Evolutionary conservation across 1,140 invertebrate genomes (phyloP), one percentile per base, ranked within the genome.

Genomic region (Linepithema humile): DNA sequence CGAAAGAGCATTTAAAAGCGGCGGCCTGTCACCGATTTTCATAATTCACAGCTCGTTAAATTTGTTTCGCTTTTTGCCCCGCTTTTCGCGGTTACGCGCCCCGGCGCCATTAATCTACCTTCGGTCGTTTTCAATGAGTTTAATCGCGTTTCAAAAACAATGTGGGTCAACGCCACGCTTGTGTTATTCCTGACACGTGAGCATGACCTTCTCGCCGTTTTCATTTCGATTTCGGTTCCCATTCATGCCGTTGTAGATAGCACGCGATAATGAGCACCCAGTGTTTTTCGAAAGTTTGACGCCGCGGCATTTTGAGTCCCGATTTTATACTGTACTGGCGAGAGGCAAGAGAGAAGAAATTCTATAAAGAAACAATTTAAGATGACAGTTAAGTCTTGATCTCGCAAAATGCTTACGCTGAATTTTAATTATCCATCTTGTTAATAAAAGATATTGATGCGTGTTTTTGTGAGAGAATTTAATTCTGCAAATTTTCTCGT

Each of bases 41-140:
- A 94, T 94, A 94, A 94, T 94, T 94, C 91, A 94, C 91, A 89
- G 88, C 85, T 89, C 88, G 91, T 92, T 93, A 91, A 93, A 93
- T 94, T 92, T 91, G 89, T 91, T 92, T 91, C 90, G 86, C 89
- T 90, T 92, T 91, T 91, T 85, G 85, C 78, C 86, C 78, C 86
- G 86, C 90, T 86, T 75, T 84, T 85, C 86, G 86, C 80, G 85
- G 85, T 86, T 89, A 88, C 88, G 85, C 83, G 72, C 78, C 85
- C 89, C 84, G 87, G 69, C 85, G 26, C 88, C 87, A 92, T 92
- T 90, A 91, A 92, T 92, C 89, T 86, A 90, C 92, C 88, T 92
- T 92, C 91, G 91, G 90, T 90, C 91, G 90, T 89, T 92, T 92
- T 90, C 90, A 90, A 90, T 91, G 86, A 91, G 90, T 91, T 92